Evolutionary conservation across 64 coral and sea anemone genomes (phyloP).

Genomic region (Anthopleura sola): DNA sequence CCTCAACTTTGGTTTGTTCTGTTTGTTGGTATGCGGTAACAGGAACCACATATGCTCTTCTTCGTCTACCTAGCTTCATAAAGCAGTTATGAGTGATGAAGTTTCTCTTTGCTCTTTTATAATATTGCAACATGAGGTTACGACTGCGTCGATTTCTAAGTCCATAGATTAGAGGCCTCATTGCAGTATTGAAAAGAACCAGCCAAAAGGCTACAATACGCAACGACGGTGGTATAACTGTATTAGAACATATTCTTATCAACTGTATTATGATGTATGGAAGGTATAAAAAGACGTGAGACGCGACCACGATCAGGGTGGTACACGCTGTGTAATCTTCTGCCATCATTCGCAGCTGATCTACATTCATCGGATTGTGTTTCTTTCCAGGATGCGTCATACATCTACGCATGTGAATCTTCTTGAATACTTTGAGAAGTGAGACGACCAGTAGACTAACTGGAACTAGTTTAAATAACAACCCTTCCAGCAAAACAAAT

Average conservation of each 20-base stretch:
- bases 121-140: not conserved
- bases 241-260: not conserved
- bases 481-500: not conserved
- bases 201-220: not conserved
- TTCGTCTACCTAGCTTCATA: not conserved
- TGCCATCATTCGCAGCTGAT: not conserved
- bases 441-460: not conserved
- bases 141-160: not conserved
- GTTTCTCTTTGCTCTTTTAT: not conserved
- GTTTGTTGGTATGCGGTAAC: not conserved
- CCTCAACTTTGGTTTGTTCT: not conserved
- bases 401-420: not conserved
- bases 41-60: not conserved
- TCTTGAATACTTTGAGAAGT: not conserved
- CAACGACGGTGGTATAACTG: not conserved
- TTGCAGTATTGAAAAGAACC: not conserved
- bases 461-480: not conserved
- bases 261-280: conserved; percentile 8
- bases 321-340: conserved; percentile 9
- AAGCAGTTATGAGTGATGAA: not conserved
- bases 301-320: not conserved
- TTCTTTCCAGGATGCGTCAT: not conserved
- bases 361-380: not conserved
- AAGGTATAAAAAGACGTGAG: not conserved
- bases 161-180: conserved; percentile 16